These are phyloP conservation scores for Hephaestus fuliginosus DNA, from an alignment of 2,797 vertebrate species.

Conservation along the genomic window DNA sequence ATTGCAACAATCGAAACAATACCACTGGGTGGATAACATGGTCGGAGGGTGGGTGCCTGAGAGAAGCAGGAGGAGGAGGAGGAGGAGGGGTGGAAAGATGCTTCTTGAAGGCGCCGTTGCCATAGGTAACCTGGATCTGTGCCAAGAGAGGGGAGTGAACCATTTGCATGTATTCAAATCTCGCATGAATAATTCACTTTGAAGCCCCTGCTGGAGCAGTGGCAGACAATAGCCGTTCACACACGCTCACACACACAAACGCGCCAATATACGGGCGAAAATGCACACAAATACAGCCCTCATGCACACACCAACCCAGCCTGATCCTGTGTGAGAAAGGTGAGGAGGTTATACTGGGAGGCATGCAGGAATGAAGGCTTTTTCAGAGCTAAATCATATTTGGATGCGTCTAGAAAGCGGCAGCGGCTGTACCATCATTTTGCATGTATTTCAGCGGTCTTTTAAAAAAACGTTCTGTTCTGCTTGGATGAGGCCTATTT, in stretches of 20 bases:
- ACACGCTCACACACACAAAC: constrained; percentile 60
- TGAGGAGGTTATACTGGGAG: constrained; percentile 71
- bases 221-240: constrained; percentile 77
- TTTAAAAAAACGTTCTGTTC: background rate
- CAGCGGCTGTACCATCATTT: constrained; percentile 12
- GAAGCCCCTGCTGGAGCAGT: constrained; percentile 69
- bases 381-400: constrained; percentile 42
- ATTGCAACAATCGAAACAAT: constrained; percentile 78
- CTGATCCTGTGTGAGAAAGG: constrained; percentile 72
- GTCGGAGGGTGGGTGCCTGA: constrained; percentile 70
- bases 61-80: constrained; percentile 40
- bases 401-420: constrained; percentile 43
- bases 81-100: constrained; percentile 62
- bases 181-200: constrained; percentile 87
- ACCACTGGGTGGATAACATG: constrained; percentile 68
- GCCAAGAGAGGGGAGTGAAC: constrained; percentile 77
- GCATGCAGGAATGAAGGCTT: constrained; percentile 55
- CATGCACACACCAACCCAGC: constrained; percentile 29
- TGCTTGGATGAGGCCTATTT: constrained; percentile 10
- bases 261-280: constrained; percentile 40
- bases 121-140: constrained; percentile 86
- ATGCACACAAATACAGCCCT: constrained; percentile 53
- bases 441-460: constrained; percentile 15
- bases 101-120: constrained; percentile 85
- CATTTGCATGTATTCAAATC: constrained; percentile 91